phyloP scores from a whole-genome alignment of 2,797 vertebrate genomes.

The Hippopotamyrus pictus region DNA sequence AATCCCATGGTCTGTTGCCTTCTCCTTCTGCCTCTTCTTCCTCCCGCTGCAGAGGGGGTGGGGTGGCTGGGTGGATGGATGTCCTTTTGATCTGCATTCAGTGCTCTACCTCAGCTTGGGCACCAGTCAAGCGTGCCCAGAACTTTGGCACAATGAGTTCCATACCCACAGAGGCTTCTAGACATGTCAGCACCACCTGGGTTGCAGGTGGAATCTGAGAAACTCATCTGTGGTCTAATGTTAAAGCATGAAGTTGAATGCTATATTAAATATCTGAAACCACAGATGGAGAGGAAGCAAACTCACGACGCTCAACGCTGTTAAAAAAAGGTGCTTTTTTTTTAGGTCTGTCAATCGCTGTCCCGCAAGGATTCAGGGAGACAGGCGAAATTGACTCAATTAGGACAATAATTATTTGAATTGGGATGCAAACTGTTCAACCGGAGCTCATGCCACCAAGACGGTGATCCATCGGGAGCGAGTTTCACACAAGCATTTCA shows the following conservation, averaged over 20 bases:
- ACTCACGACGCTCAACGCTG: neutral
- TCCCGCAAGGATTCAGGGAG: neutral
- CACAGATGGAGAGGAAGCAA: neutral
- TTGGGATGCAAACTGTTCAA: neutral
- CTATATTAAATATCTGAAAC: neutral
- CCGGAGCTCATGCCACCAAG: neutral
- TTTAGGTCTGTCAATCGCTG: neutral
- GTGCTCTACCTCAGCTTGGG: neutral
- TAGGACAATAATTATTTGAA: neutral
- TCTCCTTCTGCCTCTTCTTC: neutral
- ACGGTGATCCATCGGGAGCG: neutral
- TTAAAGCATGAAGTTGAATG: neutral
- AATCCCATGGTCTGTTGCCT: neutral
- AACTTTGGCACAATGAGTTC: neutral
- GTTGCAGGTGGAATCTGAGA: neutral
- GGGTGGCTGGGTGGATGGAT: neutral
- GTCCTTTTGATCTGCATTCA: constrained; percentile 5
- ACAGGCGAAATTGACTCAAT: neutral
- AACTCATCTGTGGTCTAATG: neutral
- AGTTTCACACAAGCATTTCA: neutral
- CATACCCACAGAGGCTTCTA: neutral
- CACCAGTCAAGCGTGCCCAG: neutral
- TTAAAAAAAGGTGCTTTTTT: neutral
- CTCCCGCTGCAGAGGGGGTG: neutral
- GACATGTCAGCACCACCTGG: neutral